Base-by-base conservation (phyloP, 1,140 invertebrate species). In the Lasioglossum baleicum region DNA sequence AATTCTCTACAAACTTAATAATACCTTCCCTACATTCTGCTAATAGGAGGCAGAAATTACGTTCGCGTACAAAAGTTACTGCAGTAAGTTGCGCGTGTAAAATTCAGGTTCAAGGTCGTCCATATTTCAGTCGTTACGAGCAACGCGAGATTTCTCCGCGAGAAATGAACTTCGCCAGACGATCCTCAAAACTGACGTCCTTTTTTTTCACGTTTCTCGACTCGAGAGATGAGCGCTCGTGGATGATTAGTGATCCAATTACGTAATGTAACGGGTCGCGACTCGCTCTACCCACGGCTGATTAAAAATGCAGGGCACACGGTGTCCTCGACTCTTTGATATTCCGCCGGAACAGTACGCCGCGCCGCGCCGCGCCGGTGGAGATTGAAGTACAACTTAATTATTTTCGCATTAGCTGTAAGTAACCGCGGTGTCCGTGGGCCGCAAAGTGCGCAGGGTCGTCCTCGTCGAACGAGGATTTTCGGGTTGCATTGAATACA, bases 391-490 rank as follows among this genome's bases (percentile, higher is more conserved):
- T 86, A 48, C 22, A 80, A 85, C 76, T 76, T 66, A 70, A 86
- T 86, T 85, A 86, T 48, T 61, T 70, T 73, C 78, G 67, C 83
- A 69, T 83, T 79, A 85, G 53, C 75, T 69, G 60, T 42, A 82
- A 76, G 68, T 83, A 86, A 83, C 68, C 78, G 58, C 80, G 69
- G 69, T 65, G 35, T 65, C 60, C 53, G 60, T 35, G 60, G 44
- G 63, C 26, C 15, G 64, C 64, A 84, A 63, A 82, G 67, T 15
- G 20, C 15, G 17, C 53, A 6, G 5, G 53, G 7, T 17, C 51
- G 20, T 6, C 17, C 17, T 56, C 20, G 5, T 56, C 53, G 56
- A 58, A 58, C 56, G 20, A n/a, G 2, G 51, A 53, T 53, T 17
- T 5, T 6, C 65, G 70, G 70, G 81, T 81, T 81, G 68, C 81